Percentiles rank a stretch among this genome's conserved stretches.
These are phyloP conservation scores for Gastracanthus pulcherrimus DNA, from an alignment of 2,888 invertebrate species.

Conservation along the genomic window DNA sequence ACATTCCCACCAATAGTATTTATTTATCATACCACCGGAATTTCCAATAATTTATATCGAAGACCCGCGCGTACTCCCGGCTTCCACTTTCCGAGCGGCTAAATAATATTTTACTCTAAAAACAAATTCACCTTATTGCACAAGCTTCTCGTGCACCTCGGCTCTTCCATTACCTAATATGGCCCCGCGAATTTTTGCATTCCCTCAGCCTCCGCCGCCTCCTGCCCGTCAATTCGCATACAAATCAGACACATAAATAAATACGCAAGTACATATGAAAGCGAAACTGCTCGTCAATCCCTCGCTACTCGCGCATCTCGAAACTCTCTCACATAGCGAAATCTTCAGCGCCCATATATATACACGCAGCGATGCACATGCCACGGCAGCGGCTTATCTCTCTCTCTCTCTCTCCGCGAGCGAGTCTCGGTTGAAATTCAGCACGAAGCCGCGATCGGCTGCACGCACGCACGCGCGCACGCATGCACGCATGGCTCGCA, in stretches of 20 bases:
- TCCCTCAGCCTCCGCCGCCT: neutral
- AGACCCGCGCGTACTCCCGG: no score
- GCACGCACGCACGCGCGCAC: neutral
- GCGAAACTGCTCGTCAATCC: neutral
- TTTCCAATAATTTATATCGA: no score
- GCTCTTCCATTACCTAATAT: neutral
- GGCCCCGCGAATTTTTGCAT: neutral
- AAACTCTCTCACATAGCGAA: no score
- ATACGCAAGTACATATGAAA: neutral
- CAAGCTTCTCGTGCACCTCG: neutral
- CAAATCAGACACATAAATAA: neutral
- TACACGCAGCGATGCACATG: no score
- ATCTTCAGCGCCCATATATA: no score
- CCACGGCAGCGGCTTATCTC: neutral
- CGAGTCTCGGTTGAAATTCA: neutral
- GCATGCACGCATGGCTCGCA: no score
- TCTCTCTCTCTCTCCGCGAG: neutral
- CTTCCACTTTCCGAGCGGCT: no score
- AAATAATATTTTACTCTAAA: no score
- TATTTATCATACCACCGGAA: no score
- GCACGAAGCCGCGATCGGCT: neutral
- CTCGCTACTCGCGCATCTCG: neutral
- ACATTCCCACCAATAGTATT: no score
- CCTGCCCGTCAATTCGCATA: neutral
- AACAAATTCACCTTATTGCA: no score